phyloP scores from a whole-genome alignment of 2,113 vertebrate species.

The Thamnophis sirtalis region DNA sequence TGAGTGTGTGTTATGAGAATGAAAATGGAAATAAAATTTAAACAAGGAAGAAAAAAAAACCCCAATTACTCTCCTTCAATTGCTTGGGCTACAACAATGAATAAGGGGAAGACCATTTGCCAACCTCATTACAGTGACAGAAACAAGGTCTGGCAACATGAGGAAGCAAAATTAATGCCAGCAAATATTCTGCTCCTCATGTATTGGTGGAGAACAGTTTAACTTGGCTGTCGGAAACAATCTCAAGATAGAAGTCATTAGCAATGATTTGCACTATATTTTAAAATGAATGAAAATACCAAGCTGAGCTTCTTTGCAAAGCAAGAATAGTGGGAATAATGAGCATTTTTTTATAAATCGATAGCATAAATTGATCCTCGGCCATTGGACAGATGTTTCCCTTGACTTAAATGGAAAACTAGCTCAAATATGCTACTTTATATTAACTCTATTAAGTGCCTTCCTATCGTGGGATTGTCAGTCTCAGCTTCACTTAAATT shows the following conservation, averaged over 20 bases:
- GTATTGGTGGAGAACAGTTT: neutral
- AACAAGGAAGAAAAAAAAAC: too few relatives aligned
- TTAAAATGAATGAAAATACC: neutral
- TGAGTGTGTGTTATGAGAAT: too few relatives aligned
- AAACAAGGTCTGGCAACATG: neutral
- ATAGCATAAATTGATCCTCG: neutral
- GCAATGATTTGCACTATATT: neutral
- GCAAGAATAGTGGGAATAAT: neutral
- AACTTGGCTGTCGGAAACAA: neutral
- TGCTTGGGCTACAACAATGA: neutral
- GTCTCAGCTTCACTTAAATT: neutral
- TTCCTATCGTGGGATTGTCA: neutral
- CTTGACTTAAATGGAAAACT: neutral
- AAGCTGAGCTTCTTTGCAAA: neutral
- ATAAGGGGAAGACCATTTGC: neutral
- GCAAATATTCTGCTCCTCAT: neutral
- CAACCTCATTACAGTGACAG: neutral
- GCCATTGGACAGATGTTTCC: neutral
- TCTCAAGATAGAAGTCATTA: neutral
- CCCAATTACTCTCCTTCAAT: neutral
- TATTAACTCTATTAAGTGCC: neutral
- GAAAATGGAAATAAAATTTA: too few relatives aligned
- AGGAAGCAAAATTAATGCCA: neutral
- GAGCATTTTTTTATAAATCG: neutral
- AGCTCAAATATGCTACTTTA: neutral